Evolutionary conservation across 2,888 invertebrate genomes (phyloP), one percentile per base, ranked within the genome.

Genomic region (Frankliniella intonsa): DNA sequence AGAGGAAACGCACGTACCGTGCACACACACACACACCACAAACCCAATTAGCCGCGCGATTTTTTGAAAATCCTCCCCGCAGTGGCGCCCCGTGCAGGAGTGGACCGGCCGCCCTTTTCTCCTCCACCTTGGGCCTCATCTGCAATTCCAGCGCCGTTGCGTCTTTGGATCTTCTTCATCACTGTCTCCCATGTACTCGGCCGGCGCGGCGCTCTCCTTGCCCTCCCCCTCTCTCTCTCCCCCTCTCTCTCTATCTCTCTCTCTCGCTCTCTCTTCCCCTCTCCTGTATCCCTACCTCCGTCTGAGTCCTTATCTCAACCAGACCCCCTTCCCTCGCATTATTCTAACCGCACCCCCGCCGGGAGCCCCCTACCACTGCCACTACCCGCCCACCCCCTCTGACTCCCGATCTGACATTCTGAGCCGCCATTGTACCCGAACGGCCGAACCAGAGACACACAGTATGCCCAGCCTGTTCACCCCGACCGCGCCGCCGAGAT

Each of bases 111-210:
- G 38, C 38, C 38, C 38, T 38, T 38, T 38, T 38, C 38, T 38
- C 5, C 38, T 17, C 62, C 17, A 62, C 62, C 62, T 62, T 62
- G 62, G 3, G 62, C 11, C 62, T 62, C 62, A 76, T 76, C 69
- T 76, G 69, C 69, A 25, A 76, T 76, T 62, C 62, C 17, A 17
- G 12, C 62, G 62, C 62, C 62, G 62, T 17, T 17, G 17, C 62
- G 62, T n/a, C 62, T 62, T 62, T 62, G 62, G 62, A n/a, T n/a
- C 62, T n/a, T 25, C 69, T 76, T 76, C 69, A 25, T 76, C 69
- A 76, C 69, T 62, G 62, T 62, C 62, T n/a, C 19, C 62, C n/a
- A n/a, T 62, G 62, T n/a, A 62, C 62, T 62, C 62, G 38, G 38
- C 38, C 38, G 38, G 38, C 38, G 38, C 38, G 38, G 38, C 38